phyloP scores from a whole-genome alignment of 2,888 invertebrate genomes.

The Idaea dimidiata region DNA sequence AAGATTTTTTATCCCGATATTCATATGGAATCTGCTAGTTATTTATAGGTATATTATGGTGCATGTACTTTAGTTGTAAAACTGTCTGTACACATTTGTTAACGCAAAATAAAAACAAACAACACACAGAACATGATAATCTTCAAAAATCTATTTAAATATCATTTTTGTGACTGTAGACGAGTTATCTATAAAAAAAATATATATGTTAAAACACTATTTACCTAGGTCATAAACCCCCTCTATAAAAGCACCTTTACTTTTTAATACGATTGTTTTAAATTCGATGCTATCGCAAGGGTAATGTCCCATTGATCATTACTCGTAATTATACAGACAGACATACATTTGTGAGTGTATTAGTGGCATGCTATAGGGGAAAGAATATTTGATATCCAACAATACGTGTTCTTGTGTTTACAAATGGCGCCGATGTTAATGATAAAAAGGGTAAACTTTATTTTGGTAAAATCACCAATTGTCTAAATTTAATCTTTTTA shows the following conservation, averaged over 20 bases:
- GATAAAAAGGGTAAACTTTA: not conserved
- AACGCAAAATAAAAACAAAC: too few relatives aligned
- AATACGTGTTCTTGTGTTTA: not conserved
- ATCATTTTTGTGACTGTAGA: too few relatives aligned
- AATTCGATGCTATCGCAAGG: conserved; percentile 54
- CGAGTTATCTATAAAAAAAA: too few relatives aligned
- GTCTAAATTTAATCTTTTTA: too few relatives aligned
- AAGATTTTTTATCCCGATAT: too few relatives aligned
- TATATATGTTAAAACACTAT: too few relatives aligned
- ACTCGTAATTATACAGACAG: conserved; percentile 51
- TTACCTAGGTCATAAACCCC: not conserved
- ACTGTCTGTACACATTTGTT: too few relatives aligned
- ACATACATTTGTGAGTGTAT: conserved; percentile 36
- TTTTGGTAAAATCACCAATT: not conserved
- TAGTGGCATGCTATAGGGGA: conserved; percentile 35
- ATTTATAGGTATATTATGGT: too few relatives aligned
- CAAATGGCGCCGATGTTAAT: not conserved
- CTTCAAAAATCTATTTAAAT: too few relatives aligned
- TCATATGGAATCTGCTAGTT: too few relatives aligned
- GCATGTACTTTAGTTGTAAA: too few relatives aligned
- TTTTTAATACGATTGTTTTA: conserved; percentile 36
- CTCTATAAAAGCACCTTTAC: conserved; percentile 14
- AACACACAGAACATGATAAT: too few relatives aligned
- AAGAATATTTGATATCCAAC: conserved; percentile 15
- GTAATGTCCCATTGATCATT: conserved; percentile 56